Base-by-base conservation (phyloP, 2,888 invertebrate genomes). In the Lasioglossum leucozonium region DNA sequence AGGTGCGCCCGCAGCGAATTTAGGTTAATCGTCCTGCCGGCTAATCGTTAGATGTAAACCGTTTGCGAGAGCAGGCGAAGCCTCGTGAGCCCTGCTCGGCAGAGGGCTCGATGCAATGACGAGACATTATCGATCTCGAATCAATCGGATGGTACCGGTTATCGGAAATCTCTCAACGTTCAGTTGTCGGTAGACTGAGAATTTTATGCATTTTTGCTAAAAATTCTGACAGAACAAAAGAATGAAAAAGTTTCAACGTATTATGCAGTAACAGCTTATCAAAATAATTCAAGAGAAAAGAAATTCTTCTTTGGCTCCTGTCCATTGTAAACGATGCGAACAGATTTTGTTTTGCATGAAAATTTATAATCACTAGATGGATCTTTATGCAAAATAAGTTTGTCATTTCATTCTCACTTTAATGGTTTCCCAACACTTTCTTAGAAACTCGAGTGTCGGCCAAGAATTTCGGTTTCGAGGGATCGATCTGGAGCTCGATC, bases 11-110 rank as follows among this genome's bases (percentile, higher is more conserved):
- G 65, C 72, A 86, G 86, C 80, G 89, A 91, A 93, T 93, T 93
- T 91, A 88, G 93, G 93, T 93, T 93, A 93, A 93, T 93, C 93
- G 92, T 90, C 91, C 85, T 82, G 81, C 88, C 87, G 88, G 90
- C 91, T 93, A 92, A 93, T 93, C 92, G 90, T 87, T 81, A 76
- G 84, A 80, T 81, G 87, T 86, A 82, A 72, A 87, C 87, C 82
- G 84, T 87, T 84, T 72, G 80, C 69, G 81, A 77, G 78, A 75
- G 77, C 65, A 75, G 73, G 65, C 76, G 80, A 80, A 79, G 82
- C 72, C 82, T 79, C 87, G 86, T 86, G 79, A 86, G 81, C 81
- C 86, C 75, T 67, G 73, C 62, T 76, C 79, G 42, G 47, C 73
- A 37, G 18, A 76, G 62, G 47, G 34, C 73, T 26, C 44, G 77